Percentiles rank a stretch among this genome's conserved stretches.
Evolutionary conservation across 2,888 invertebrate genomes (phyloP).

Genomic region (Melinopterus prodromus): DNA sequence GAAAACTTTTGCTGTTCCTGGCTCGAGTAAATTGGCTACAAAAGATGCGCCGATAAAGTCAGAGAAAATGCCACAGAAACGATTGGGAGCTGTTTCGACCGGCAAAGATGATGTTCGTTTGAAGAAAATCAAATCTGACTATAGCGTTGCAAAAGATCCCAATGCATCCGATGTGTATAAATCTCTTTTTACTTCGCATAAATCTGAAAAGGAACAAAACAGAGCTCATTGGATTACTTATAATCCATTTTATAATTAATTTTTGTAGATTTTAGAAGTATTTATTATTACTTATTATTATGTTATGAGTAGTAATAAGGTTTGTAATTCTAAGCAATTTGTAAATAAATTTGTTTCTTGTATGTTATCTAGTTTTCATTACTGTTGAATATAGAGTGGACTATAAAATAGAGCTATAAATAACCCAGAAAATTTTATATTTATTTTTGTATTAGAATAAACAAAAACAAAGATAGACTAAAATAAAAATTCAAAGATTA

Average conservation of each 20-base stretch:
- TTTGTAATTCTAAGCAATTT: too few relatives aligned
- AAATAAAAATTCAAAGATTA: too few relatives aligned
- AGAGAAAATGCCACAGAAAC: constrained; percentile 41
- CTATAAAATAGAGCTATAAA: too few relatives aligned
- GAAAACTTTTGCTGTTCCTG: constrained; percentile 24
- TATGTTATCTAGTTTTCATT: too few relatives aligned
- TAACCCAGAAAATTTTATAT: too few relatives aligned
- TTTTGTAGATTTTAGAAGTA: neutral
- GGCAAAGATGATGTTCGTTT: constrained; percentile 67
- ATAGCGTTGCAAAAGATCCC: constrained; percentile 91
- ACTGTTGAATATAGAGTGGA: too few relatives aligned
- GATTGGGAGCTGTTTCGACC: constrained; percentile 42
- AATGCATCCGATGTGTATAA: constrained; percentile 91
- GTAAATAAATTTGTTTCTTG: too few relatives aligned
- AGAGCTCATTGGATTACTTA: constrained; percentile 98
- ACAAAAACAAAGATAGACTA: too few relatives aligned
- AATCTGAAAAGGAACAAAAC: constrained; percentile 84
- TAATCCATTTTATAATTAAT: constrained; percentile 91
- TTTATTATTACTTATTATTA: too few relatives aligned
- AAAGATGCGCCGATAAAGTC: neutral
- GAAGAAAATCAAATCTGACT: constrained; percentile 80
- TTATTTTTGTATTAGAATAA: too few relatives aligned
- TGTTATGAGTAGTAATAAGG: too few relatives aligned
- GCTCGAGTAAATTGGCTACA: neutral
- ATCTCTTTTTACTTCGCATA: constrained; percentile 92